Evolutionary conservation across 2,797 vertebrate genomes (phyloP).

Genomic region (Pristis pectinata): DNA sequence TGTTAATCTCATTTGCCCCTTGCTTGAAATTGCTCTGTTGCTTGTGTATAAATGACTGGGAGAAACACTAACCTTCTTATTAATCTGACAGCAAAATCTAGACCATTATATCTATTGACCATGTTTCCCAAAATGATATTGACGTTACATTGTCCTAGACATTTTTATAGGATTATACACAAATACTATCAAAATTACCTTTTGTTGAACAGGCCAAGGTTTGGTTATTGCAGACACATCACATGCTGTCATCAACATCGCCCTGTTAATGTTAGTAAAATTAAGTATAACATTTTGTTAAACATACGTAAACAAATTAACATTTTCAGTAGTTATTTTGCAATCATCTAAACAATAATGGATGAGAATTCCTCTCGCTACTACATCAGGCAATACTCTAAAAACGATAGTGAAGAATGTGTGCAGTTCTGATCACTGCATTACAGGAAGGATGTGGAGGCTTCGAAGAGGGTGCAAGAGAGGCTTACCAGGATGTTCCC

Average conservation of each 20-base stretch:
- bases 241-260: conserved; percentile 97
- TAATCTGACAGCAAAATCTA: not conserved
- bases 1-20: not conserved
- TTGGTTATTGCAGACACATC: conserved; percentile 98
- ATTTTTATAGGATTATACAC: not conserved
- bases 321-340: not conserved
- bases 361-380: not conserved
- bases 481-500: too few species aligned
- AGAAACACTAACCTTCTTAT: not conserved
- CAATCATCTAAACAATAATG: not conserved
- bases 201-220: conserved; percentile 92
- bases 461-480: too few species aligned
- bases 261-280: conserved; percentile 57
- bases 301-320: not conserved
- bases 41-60: not conserved
- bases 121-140: not conserved
- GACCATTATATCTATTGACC: not conserved
- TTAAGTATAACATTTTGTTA: not conserved
- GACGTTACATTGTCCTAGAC: not conserved
- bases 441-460: too few species aligned
- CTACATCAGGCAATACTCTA: not conserved
- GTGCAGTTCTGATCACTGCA: too few species aligned
- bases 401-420: not conserved
- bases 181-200: conserved; percentile 58
- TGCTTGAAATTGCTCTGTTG: not conserved